A percentile compares a stretch with the other conserved stretches of the same genome.
phyloP scores from a whole-genome alignment of 2,888 invertebrate genomes.

The Pyrochroa serraticornis region DNA sequence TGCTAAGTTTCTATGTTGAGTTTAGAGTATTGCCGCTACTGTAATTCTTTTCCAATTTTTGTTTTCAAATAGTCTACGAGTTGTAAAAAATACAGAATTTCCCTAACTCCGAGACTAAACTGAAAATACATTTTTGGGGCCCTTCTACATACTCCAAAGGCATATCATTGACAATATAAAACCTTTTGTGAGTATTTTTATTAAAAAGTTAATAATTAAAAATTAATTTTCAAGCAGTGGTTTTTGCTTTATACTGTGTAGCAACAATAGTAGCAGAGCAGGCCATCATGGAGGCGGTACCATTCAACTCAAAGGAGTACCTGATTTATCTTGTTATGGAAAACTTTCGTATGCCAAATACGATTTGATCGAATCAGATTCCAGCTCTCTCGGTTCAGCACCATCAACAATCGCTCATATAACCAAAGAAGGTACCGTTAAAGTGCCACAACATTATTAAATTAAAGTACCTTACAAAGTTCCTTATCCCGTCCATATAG shows the following conservation, averaged over 20 bases:
- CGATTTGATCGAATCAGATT: conserved; percentile 52
- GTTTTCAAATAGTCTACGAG: too few relatives aligned
- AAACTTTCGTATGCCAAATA: conserved; percentile 51
- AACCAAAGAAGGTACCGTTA: conserved; percentile 71
- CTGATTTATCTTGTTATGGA: conserved; percentile 48
- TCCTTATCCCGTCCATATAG: conserved; percentile 66
- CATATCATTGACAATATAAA: conserved; percentile 41
- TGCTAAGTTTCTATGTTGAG: too few relatives aligned
- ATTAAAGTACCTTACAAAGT: conserved; percentile 69
- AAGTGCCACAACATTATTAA: conserved; percentile 73
- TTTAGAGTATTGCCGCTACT: too few relatives aligned
- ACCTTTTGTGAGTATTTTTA: conserved; percentile 42
- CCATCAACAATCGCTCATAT: conserved; percentile 71
- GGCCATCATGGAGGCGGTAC: conserved; percentile 35
- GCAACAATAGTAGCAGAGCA: conserved; percentile 47
- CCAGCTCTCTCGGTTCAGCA: conserved; percentile 59
- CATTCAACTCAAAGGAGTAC: conserved; percentile 45
- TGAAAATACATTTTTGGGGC: too few relatives aligned
- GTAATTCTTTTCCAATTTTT: too few relatives aligned
- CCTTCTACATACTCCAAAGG: too few relatives aligned
- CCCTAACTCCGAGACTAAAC: too few relatives aligned
- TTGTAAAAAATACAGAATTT: too few relatives aligned
- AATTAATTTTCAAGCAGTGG: conserved; percentile 35
- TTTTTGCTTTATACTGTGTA: conserved; percentile 49
- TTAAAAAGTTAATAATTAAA: neutral